Evolutionary conservation across 2,888 invertebrate species (phyloP).

Genomic region (Arrhopalites spinosus): DNA sequence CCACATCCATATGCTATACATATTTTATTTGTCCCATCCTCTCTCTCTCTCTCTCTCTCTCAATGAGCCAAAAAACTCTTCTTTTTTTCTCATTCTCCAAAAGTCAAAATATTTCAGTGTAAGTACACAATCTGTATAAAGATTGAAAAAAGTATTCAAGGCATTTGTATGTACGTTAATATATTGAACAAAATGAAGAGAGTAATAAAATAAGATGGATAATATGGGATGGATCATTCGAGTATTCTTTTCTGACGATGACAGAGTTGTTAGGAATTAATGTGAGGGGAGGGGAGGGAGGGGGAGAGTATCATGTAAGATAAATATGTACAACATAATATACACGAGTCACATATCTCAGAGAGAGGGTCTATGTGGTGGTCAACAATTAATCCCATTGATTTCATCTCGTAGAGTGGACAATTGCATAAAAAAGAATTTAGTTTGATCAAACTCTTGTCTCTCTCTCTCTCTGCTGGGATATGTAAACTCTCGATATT

Average conservation of each 20-base stretch:
- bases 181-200: too few species aligned
- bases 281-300: too few species aligned
- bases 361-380: constrained; percentile 26
- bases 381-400: constrained; percentile 41
- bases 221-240: too few species aligned
- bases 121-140: too few species aligned
- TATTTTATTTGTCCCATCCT: not conserved
- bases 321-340: not conserved
- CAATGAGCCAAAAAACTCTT: not conserved
- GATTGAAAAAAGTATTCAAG: too few species aligned
- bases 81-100: too few species aligned
- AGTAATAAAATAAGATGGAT: too few species aligned
- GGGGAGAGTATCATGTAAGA: too few species aligned
- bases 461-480: not conserved
- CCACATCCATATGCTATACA: not conserved
- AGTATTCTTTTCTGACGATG: too few species aligned
- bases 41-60: not conserved
- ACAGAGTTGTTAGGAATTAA: not conserved
- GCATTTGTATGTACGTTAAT: too few species aligned
- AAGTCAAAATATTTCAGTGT: too few species aligned
- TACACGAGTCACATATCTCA: not conserved
- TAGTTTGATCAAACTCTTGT: constrained; percentile 16
- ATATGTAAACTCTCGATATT: not conserved
- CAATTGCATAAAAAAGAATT: constrained; percentile 34
- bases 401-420: constrained; percentile 35